Conservation (phyloP, 2,113 vertebrate genomes). For the Leptodactylus fuscus region DNA sequence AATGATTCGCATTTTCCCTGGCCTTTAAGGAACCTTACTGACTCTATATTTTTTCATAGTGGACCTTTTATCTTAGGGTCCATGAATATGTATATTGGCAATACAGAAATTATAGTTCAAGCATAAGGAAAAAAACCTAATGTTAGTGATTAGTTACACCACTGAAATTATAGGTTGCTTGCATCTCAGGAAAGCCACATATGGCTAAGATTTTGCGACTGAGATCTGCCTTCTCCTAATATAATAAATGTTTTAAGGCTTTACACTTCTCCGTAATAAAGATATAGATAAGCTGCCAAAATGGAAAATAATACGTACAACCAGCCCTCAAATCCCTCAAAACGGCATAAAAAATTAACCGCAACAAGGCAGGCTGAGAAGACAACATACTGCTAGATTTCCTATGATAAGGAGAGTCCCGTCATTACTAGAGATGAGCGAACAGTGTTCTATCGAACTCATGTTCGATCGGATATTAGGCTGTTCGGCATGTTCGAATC, state of each 20-base stretch:
- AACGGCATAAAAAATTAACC: background rate
- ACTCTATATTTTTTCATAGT: background rate
- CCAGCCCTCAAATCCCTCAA: background rate
- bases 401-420: no score
- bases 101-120: background rate
- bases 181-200: background rate
- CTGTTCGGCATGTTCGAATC: no score
- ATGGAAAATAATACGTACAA: background rate
- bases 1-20: background rate
- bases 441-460: no score
- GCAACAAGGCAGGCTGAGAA: background rate
- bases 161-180: background rate
- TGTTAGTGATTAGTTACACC: background rate
- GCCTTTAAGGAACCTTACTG: background rate
- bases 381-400: background rate
- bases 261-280: background rate
- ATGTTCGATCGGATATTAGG: no score
- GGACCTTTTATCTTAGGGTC: background rate
- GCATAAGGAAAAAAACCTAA: background rate
- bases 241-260: background rate
- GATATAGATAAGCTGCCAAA: constrained; percentile 12
- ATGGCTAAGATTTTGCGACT: background rate
- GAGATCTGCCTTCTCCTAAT: background rate
- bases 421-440: no score
- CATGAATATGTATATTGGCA: background rate